phyloP scores from a whole-genome alignment of 2,888 invertebrate species.

The Drosophila monieri region DNA sequence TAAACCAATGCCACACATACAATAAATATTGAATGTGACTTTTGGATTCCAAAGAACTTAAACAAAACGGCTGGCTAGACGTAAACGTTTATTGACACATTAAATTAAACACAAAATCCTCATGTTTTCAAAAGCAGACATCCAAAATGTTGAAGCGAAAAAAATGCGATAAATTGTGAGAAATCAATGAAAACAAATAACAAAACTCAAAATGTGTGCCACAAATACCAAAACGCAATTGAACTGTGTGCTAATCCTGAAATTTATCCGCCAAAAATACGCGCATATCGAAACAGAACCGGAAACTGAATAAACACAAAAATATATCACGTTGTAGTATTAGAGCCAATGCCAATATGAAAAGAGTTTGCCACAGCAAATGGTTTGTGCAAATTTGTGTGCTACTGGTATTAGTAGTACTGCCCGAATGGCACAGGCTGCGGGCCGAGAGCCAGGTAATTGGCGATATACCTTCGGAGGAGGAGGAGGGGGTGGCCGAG shows the following conservation, averaged over 20 bases:
- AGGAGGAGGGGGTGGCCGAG: slow-evolving; percentile 2
- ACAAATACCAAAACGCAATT: slow-evolving; percentile 35
- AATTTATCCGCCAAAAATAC: slow-evolving; percentile 9
- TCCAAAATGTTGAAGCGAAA: slow-evolving; percentile 36
- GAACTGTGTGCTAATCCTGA: slow-evolving; percentile 24
- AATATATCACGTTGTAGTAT: slow-evolving; percentile 22
- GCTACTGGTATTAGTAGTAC: slow-evolving; percentile 38
- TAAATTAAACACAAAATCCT: not conserved
- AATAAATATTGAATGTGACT: not conserved
- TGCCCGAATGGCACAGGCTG: slow-evolving; percentile 23
- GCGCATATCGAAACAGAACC: slow-evolving; percentile 21
- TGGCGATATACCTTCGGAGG: slow-evolving; percentile 62
- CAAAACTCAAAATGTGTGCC: slow-evolving; percentile 30
- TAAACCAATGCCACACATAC: not conserved
- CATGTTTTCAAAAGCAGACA: slow-evolving; percentile 1
- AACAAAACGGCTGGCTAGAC: not conserved
- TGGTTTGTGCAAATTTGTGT: slow-evolving; percentile 57
- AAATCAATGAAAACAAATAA: not conserved
- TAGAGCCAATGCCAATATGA: slow-evolving; percentile 58
- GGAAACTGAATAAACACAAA: slow-evolving; percentile 11
- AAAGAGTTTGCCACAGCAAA: slow-evolving; percentile 50
- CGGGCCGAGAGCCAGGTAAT: slow-evolving; percentile 60
- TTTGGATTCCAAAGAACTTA: too few species aligned
- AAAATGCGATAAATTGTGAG: slow-evolving; percentile 24
- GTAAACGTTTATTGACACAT: not conserved